Conservation (phyloP, 1,140 invertebrate species). For the Drosophila neocordata region DNA sequence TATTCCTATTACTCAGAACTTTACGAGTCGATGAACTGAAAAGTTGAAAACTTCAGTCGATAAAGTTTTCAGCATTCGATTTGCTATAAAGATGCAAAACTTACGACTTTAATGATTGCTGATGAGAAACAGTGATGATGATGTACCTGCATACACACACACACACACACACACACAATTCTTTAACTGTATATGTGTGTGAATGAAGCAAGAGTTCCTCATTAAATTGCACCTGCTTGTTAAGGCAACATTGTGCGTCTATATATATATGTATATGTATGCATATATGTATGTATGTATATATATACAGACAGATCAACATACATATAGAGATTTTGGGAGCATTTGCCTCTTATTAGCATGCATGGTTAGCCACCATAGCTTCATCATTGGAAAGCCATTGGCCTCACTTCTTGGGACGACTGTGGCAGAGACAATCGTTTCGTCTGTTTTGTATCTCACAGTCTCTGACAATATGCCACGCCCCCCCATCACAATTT, state of each 20-base stretch:
- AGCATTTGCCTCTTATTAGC: constrained; percentile 63
- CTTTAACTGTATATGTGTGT: background rate
- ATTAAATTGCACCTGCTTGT: constrained; percentile 3
- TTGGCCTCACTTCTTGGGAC: constrained; percentile 39
- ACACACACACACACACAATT: too few relatives aligned
- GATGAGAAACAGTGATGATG: too few relatives aligned
- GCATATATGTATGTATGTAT: background rate
- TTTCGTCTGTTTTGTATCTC: constrained; percentile 26
- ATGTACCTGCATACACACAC: too few relatives aligned
- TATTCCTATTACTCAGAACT: too few relatives aligned
- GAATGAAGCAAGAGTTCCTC: background rate
- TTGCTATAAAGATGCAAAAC: too few relatives aligned
- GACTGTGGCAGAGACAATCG: background rate
- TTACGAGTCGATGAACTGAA: too few relatives aligned
- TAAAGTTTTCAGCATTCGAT: too few relatives aligned
- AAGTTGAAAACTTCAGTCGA: too few relatives aligned
- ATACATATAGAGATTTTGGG: background rate
- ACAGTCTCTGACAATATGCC: constrained; percentile 19
- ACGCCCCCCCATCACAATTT: constrained; percentile 20
- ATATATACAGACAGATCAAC: constrained; percentile 1
- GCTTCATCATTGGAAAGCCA: constrained; percentile 44
- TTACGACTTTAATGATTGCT: too few relatives aligned
- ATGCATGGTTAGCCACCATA: constrained; percentile 37
- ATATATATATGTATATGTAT: background rate
- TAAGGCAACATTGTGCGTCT: background rate